Conservation (phyloP, 2,888 invertebrate species). For the Maniola hyperantus region DNA sequence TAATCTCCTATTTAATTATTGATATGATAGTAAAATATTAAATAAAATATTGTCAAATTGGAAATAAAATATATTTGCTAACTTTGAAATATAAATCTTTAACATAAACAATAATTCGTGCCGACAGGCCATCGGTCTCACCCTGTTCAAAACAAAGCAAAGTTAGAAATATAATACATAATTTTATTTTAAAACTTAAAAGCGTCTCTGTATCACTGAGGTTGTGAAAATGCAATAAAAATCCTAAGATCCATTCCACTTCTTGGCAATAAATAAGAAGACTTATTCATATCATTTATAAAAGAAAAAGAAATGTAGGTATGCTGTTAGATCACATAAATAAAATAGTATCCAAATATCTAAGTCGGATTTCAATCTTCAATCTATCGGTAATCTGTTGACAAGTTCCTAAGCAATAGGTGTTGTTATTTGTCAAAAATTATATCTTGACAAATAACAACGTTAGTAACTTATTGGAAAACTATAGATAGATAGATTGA, state of each 20-base stretch:
- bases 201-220: conserved; percentile 32
- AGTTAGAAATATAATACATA: background rate
- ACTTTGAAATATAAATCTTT: conserved; percentile 29
- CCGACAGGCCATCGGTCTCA: background rate
- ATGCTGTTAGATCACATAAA: background rate
- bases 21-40: conserved; percentile 60
- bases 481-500: background rate
- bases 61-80: conserved; percentile 34
- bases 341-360: background rate
- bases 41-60: conserved; percentile 39
- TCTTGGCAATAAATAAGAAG: background rate
- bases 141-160: conserved; percentile 8
- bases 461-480: no score
- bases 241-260: conserved; percentile 3
- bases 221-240: conserved; percentile 19
- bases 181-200: conserved; percentile 17
- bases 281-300: background rate
- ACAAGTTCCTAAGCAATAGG: no score
- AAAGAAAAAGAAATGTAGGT: background rate
- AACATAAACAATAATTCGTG: conserved; percentile 34
- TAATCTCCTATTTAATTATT: conserved; percentile 48
- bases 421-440: no score
- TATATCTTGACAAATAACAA: no score
- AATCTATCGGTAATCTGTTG: no score
- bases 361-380: no score